A percentile compares a stretch with the other conserved stretches of the same genome.
These are phyloP conservation scores for Pseudococcus longispinus DNA, from an alignment of 2,888 invertebrate genomes.

Conservation along the genomic window DNA sequence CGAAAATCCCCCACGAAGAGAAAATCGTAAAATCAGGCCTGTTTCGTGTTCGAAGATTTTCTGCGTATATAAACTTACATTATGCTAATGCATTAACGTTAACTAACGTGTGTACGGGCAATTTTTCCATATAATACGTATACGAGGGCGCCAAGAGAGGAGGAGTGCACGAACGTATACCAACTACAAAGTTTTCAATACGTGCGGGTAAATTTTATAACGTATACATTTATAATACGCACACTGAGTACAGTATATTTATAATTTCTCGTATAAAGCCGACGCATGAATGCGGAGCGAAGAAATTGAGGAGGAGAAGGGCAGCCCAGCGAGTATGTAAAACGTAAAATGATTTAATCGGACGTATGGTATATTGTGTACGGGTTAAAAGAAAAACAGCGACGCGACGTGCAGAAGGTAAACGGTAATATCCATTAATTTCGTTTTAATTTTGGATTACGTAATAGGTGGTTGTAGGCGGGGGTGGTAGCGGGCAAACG, in stretches of 20 bases:
- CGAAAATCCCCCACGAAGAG: too few species aligned
- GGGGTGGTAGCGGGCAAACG: neutral
- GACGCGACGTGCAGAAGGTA: neutral
- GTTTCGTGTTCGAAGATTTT: too few species aligned
- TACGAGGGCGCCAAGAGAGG: neutral
- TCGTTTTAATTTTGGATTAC: constrained; percentile 30
- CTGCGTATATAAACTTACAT: constrained; percentile 16
- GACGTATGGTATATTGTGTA: constrained; percentile 6
- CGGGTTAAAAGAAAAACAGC: neutral
- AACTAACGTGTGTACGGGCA: neutral
- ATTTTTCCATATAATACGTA: neutral
- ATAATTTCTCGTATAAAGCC: neutral
- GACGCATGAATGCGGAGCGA: neutral
- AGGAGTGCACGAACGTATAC: neutral
- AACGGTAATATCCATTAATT: constrained; percentile 34
- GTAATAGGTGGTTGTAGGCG: neutral
- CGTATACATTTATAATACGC: neutral
- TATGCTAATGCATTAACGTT: constrained; percentile 25
- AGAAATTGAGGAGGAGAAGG: neutral
- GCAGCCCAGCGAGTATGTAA: neutral
- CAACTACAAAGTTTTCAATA: neutral
- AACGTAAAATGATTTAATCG: constrained; percentile 26
- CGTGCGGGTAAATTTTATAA: neutral
- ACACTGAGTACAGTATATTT: neutral
- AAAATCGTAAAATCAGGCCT: too few species aligned